Evolutionary conservation across 2,113 vertebrate genomes (phyloP), one percentile per base, ranked within the genome.

Genomic region (Vulpes ferrilata): DNA sequence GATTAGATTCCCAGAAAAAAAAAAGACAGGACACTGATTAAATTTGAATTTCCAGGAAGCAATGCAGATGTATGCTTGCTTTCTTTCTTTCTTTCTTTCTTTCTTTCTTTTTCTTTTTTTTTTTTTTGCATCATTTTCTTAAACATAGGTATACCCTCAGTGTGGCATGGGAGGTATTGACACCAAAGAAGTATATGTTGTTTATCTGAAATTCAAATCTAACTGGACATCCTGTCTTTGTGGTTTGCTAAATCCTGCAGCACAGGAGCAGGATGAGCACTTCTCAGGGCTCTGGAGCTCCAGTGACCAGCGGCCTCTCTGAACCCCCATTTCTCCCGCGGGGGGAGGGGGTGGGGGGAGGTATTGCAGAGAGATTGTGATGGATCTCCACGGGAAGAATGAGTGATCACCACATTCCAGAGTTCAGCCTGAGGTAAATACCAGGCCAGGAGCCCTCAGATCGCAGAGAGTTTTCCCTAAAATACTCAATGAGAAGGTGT

Each of bases 1-100:
- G 43, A 9, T 79, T 53, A 80, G 32, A 12, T 87, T 51, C n/a
- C 74, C 48, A 83, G 74, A 60, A 55, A 60, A 94, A 35, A 35
- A 35, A 90, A 95, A 97, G 38, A 69, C 2, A 60, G 25, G 19
- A 5, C 11, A 64, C 5, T 23, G 13, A 43, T 67, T 27, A 82
- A 93, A 51, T 86, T 17, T 51, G 38, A 88, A 92, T 85, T 81
- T 79, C 64, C 90, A 87, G 57, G 71, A 87, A 93, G 88, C 3
- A 88, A 20, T 51, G 57, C 57, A 57, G n/a, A n/a, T n/a, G n/a
- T n/a, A n/a, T n/a, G n/a, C 87, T 62, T 69, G 10, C 35, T 35
- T 35, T 35, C 35, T 35, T 35, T 35, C 35, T 35, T 35, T 35
- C 35, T 35, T 35, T 35, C 35, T 35, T 35, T 35, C 35, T 35